Conservation (phyloP, 2,113 vertebrate genomes). For the Brachyhypopomus gauderio region DNA sequence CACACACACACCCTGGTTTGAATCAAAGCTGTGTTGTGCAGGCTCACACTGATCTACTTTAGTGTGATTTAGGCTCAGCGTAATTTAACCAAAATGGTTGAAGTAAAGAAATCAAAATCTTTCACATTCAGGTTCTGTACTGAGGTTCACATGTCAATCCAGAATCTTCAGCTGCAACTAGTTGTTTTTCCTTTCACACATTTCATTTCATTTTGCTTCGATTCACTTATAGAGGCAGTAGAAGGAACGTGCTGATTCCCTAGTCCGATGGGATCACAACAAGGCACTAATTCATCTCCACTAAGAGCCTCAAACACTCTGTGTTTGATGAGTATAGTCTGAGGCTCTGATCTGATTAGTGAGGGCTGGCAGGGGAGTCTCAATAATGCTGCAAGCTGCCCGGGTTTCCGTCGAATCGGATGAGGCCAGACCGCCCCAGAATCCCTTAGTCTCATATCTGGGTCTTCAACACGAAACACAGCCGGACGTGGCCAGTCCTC, state of each 20-base stretch:
- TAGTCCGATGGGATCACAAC: not conserved
- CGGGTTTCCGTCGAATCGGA: slow-evolving; percentile 8
- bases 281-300: not conserved
- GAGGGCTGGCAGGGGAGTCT: not conserved
- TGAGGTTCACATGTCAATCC: not conserved
- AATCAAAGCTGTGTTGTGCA: no score
- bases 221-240: not conserved
- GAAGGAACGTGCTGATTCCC: not conserved
- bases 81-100: no score
- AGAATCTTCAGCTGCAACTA: not conserved
- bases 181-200: not conserved
- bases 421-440: not conserved
- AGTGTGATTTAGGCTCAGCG: no score
- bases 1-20: no score
- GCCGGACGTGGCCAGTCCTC: not conserved
- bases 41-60: no score
- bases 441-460: slow-evolving; percentile 1
- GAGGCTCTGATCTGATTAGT: slow-evolving; percentile 30
- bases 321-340: not conserved
- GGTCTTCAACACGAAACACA: slow-evolving; percentile 6
- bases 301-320: not conserved
- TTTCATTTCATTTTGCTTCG: not conserved
- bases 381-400: slow-evolving; percentile 3
- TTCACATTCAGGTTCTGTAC: not conserved
- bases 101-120: no score